A percentile compares a stretch with the other conserved stretches of the same genome.
phyloP scores from a whole-genome alignment of 2,113 vertebrate genomes.

The Podocnemis expansa region DNA sequence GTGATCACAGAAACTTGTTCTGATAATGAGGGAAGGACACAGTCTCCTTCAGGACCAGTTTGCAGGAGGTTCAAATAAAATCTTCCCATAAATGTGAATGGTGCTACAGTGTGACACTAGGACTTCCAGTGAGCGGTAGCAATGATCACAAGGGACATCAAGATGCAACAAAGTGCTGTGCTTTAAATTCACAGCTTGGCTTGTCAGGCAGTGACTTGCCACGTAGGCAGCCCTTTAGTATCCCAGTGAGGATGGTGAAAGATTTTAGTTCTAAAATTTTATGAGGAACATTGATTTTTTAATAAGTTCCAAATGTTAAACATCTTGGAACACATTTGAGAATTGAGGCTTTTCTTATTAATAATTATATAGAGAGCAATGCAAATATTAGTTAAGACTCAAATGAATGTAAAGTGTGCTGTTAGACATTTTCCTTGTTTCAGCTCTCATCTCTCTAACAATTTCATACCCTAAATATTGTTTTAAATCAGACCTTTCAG shows the following conservation, averaged over 20 bases:
- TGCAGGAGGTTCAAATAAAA: background rate
- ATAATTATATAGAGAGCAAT: background rate
- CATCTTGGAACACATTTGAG: background rate
- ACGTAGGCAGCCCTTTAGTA: background rate
- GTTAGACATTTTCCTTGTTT: background rate
- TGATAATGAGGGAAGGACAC: background rate
- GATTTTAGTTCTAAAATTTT: background rate
- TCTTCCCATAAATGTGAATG: background rate
- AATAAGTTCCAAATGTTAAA: background rate
- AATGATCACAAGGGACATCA: background rate
- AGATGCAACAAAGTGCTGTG: background rate
- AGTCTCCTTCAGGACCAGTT: background rate
- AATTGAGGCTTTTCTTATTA: conserved; percentile 2
- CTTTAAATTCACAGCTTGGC: background rate
- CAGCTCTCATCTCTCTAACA: background rate
- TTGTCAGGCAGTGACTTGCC: background rate
- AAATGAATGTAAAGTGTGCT: background rate
- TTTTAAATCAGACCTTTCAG: background rate
- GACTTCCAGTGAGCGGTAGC: background rate
- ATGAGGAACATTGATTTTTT: background rate
- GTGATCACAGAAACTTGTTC: background rate
- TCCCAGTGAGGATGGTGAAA: background rate
- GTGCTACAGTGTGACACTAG: background rate
- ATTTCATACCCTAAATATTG: background rate
- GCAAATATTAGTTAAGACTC: background rate